Conservation (phyloP, 2,113 vertebrate species). For the Campylomormyrus tamandua region DNA sequence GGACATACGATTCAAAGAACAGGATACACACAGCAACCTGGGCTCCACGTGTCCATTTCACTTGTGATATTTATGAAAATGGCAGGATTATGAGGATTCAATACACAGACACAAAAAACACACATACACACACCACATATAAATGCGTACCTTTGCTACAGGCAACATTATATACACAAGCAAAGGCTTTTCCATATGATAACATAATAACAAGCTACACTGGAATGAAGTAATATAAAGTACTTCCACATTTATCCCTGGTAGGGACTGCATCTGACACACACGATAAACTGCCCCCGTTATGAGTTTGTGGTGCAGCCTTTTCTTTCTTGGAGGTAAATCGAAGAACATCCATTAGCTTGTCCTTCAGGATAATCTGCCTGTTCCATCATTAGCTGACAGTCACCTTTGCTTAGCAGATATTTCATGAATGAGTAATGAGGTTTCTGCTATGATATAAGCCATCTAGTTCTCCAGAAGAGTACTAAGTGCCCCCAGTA, state of each 20-base stretch:
- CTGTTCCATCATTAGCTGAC: slow-evolving; percentile 10
- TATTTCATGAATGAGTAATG: slow-evolving; percentile 12
- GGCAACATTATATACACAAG: background rate
- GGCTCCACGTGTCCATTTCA: background rate
- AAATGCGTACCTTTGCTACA: background rate
- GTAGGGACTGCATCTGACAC: background rate
- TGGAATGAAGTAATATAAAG: background rate
- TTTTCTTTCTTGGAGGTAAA: slow-evolving; percentile 2
- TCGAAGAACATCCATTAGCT: slow-evolving; percentile 13
- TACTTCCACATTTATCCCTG: background rate
- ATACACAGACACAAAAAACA: background rate
- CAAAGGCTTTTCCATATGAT: background rate
- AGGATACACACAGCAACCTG: background rate
- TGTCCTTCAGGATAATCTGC: slow-evolving; percentile 12
- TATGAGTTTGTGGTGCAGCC: background rate
- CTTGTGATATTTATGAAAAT: background rate
- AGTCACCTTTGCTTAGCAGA: background rate
- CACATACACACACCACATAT: background rate
- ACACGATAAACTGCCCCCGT: background rate
- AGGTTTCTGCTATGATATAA: background rate
- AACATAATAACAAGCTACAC: background rate
- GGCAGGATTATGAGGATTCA: background rate
- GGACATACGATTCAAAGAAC: background rate
- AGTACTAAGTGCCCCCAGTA: background rate
- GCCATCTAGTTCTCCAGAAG: background rate